A percentile compares a stretch with the other conserved stretches of the same genome.
phyloP scores from a whole-genome alignment of 2,797 vertebrate genomes.

The Falco biarmicus region DNA sequence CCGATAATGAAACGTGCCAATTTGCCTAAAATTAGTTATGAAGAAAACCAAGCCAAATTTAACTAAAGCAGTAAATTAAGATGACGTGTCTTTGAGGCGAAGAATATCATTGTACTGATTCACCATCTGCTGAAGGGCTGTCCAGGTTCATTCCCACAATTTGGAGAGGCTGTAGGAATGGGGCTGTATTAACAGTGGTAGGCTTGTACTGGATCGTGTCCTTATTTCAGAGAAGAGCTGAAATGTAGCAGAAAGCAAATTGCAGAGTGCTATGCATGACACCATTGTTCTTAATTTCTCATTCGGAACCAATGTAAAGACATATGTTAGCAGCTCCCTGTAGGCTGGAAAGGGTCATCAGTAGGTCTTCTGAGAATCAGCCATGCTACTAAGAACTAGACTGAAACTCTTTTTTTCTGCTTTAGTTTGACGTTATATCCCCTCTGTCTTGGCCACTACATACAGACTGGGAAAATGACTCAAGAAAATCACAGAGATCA shows the following conservation, averaged over 20 bases:
- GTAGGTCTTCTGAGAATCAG: not conserved
- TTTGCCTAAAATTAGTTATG: not conserved
- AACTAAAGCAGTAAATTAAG: not conserved
- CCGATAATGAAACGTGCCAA: not conserved
- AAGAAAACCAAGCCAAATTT: constrained; percentile 3
- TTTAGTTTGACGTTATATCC: not conserved
- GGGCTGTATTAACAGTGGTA: not conserved
- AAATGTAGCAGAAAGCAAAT: not conserved
- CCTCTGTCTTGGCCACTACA: not conserved
- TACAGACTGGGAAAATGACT: not conserved
- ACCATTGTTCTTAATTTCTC: not conserved
- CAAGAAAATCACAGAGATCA: not conserved
- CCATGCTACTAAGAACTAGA: not conserved
- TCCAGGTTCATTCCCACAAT: not conserved
- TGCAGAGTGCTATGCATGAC: not conserved
- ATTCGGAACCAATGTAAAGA: not conserved
- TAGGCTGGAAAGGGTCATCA: not conserved
- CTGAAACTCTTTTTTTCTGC: not conserved
- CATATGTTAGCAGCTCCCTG: not conserved
- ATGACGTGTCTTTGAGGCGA: not conserved
- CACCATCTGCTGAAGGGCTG: not conserved
- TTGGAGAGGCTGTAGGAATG: not conserved
- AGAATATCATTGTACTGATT: not conserved
- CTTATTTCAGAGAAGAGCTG: not conserved
- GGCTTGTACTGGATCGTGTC: not conserved